Percentiles rank a stretch among this genome's conserved stretches.
Evolutionary conservation across 2,113 vertebrate genomes (phyloP).

Genomic region (Phycodurus eques): DNA sequence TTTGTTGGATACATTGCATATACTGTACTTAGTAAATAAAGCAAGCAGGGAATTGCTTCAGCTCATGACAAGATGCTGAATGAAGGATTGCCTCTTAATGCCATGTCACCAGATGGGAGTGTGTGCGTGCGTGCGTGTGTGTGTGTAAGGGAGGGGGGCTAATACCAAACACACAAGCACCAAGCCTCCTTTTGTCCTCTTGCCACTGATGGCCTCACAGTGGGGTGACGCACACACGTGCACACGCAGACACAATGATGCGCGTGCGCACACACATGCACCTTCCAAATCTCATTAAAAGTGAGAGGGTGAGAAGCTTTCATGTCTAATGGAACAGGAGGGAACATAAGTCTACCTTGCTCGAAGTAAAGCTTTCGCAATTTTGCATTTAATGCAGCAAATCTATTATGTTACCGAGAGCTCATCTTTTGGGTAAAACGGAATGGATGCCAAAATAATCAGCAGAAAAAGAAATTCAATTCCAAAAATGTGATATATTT

Average conservation of each 20-base stretch:
- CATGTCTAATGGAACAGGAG: constrained; percentile 31
- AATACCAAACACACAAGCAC: constrained; percentile 50
- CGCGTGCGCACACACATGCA: background rate
- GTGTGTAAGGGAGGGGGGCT: constrained; percentile 8
- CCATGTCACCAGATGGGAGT: constrained; percentile 72
- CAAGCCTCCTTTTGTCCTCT: constrained; percentile 71
- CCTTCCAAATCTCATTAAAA: constrained; percentile 72
- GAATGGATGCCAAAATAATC: background rate
- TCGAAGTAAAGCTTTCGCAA: background rate
- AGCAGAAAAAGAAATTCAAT: background rate
- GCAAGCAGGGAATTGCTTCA: background rate
- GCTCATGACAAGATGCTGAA: constrained; percentile 2
- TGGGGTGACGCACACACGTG: constrained; percentile 43
- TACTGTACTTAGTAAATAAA: background rate
- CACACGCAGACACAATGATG: background rate
- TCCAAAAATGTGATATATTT: background rate
- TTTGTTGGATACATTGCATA: background rate
- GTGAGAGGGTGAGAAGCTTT: constrained; percentile 45
- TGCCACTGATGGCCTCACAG: constrained; percentile 65
- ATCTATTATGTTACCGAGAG: background rate
- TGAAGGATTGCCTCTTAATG: constrained; percentile 49
- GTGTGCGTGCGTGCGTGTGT: constrained; percentile 51
- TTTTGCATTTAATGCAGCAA: background rate
- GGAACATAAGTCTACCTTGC: constrained; percentile 3
- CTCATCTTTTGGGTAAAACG: background rate